Evolutionary conservation across 2,888 invertebrate genomes (phyloP).

Genomic region (Vannuccia rotundouncinata): DNA sequence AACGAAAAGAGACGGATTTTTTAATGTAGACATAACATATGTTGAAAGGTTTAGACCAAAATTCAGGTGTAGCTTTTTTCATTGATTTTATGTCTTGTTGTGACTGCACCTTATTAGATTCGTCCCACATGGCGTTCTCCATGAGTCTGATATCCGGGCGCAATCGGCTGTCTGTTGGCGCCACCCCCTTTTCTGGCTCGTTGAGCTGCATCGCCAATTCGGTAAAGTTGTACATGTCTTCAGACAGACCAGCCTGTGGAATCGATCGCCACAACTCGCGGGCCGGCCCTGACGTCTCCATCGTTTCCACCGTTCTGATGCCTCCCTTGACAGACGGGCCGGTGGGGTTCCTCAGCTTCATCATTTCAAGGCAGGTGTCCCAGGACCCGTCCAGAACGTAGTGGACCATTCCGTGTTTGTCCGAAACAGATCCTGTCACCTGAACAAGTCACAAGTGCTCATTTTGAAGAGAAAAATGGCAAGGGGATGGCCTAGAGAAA

Average conservation of each 20-base stretch:
- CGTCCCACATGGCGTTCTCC: conserved; percentile 66
- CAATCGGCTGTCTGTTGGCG: conserved; percentile 83
- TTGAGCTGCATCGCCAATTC: conserved; percentile 90
- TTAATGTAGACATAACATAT: no score
- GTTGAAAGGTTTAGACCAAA: no score
- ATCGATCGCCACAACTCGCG: conserved; percentile 76
- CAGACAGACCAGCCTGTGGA: conserved; percentile 54
- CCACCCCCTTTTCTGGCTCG: conserved; percentile 81
- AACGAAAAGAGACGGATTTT: no score
- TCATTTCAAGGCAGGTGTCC: conserved; percentile 53
- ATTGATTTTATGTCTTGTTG: conserved; percentile 83
- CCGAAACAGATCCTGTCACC: conserved; percentile 67
- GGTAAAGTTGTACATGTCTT: conserved; percentile 83
- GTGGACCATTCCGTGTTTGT: conserved; percentile 60
- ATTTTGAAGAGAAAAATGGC: no score
- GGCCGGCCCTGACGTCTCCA: conserved; percentile 60
- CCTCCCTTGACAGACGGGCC: conserved; percentile 61
- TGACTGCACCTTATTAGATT: conserved; percentile 73
- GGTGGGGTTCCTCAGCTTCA: not conserved
- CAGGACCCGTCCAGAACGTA: conserved; percentile 77
- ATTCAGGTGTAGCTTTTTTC: conserved; percentile 66
- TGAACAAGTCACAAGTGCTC: conserved; percentile 47
- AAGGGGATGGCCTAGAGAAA: no score
- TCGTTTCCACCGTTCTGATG: conserved; percentile 68
- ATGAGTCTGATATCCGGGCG: conserved; percentile 95